Conservation (phyloP, 2,888 invertebrate species). For the Tanypteryx hageni region DNA sequence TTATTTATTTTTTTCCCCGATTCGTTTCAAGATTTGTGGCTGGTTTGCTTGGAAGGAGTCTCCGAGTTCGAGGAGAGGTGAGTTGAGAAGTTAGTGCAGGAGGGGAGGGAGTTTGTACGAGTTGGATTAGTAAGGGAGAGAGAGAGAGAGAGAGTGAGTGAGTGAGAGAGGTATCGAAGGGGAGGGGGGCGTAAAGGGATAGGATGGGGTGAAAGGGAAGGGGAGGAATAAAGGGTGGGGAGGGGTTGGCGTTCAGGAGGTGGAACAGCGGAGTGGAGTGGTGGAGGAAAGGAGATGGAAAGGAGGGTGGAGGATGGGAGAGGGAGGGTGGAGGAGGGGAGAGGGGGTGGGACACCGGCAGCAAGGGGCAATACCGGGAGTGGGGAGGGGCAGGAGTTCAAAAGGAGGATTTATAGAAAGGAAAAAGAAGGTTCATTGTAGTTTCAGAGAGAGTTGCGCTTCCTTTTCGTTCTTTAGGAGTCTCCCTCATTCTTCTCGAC, state of each 20-base stretch:
- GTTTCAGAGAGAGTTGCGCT: conserved; percentile 16
- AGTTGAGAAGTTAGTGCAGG: neutral
- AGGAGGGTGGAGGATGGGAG: neutral
- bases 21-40: neutral
- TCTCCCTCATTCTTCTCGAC: too few relatives aligned
- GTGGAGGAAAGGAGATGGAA: too few relatives aligned
- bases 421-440: conserved; percentile 38
- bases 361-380: neutral
- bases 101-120: neutral
- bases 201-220: neutral
- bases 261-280: neutral
- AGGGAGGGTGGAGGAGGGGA: neutral
- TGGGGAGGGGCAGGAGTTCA: neutral
- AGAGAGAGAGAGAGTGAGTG: neutral
- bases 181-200: neutral
- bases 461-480: neutral
- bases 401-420: conserved; percentile 47
- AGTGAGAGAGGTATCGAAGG: neutral
- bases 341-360: neutral
- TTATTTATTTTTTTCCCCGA: neutral
- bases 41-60: neutral
- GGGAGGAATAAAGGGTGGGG: neutral
- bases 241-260: neutral
- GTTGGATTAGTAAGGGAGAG: neutral
- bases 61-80: neutral